A percentile compares a stretch with the other conserved stretches of the same genome.
Conservation (phyloP, 2,113 vertebrate species). For the Ptyas mucosa region DNA sequence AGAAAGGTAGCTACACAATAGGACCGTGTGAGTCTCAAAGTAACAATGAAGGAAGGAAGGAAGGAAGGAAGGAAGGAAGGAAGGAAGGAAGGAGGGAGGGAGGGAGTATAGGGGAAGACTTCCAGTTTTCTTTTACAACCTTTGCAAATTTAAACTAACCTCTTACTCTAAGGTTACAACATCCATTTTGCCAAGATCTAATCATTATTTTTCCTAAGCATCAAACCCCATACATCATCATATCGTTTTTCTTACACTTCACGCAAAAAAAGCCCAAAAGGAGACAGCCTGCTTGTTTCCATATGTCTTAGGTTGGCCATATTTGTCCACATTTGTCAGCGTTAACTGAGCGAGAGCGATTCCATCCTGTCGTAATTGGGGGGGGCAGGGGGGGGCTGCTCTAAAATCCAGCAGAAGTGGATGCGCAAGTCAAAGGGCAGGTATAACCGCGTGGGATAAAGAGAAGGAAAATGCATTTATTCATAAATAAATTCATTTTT, state of each 20-base stretch:
- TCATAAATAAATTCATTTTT: not conserved
- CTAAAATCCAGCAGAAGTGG: not conserved
- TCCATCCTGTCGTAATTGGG: not conserved
- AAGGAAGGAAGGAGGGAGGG: too few species aligned
- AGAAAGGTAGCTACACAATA: not conserved
- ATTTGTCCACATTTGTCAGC: not conserved
- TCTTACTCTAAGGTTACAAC: not conserved
- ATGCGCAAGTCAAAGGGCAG: not conserved
- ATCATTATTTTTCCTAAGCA: not conserved
- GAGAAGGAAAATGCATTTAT: not conserved
- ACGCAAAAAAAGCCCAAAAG: not conserved
- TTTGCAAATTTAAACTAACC: not conserved
- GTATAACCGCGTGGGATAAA: not conserved
- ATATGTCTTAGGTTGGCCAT: not conserved
- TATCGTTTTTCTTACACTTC: not conserved
- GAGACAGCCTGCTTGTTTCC: not conserved
- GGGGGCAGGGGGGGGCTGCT: too few species aligned
- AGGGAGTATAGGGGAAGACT: not conserved
- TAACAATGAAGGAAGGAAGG: not conserved
- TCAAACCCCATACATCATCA: not conserved
- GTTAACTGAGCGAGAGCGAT: not conserved
- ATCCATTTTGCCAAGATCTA: not conserved
- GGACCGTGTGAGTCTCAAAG: not conserved
- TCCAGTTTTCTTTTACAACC: not conserved
- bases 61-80: not conserved